These are phyloP conservation scores for Galago senegalensis DNA, from an alignment of 2,797 vertebrate species.

Conservation along the genomic window DNA sequence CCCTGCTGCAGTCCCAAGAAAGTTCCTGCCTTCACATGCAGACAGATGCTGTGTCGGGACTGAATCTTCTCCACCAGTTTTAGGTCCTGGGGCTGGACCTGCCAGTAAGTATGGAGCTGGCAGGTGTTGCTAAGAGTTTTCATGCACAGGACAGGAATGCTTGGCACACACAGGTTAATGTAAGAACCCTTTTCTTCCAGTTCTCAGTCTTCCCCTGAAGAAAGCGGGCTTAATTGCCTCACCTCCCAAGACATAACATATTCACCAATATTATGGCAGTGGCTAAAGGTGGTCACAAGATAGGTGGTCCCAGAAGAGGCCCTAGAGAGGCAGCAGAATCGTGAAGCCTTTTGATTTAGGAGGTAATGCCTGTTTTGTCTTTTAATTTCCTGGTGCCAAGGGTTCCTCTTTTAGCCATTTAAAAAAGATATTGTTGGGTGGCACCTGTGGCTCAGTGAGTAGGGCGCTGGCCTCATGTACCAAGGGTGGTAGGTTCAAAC, in stretches of 20 bases:
- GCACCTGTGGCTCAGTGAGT: no score
- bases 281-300: neutral
- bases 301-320: neutral
- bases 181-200: neutral
- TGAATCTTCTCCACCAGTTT: neutral
- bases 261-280: neutral
- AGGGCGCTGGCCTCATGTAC: no score
- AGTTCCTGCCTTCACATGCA: neutral
- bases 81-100: neutral
- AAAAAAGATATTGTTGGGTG: neutral
- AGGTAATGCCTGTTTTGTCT: neutral
- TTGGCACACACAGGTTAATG: neutral
- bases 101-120: neutral
- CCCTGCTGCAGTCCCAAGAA: neutral
- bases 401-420: neutral
- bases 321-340: neutral
- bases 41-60: neutral
- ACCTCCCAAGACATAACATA: neutral
- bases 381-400: conserved; percentile 10
- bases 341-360: neutral
- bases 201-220: conserved; percentile 22
- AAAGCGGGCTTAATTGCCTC: conserved; percentile 10
- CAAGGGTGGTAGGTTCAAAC: no score
- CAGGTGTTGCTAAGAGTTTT: neutral
- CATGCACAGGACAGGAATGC: neutral